Conservation (phyloP, 2,797 vertebrate genomes). For the Cirrhinus mrigala region DNA sequence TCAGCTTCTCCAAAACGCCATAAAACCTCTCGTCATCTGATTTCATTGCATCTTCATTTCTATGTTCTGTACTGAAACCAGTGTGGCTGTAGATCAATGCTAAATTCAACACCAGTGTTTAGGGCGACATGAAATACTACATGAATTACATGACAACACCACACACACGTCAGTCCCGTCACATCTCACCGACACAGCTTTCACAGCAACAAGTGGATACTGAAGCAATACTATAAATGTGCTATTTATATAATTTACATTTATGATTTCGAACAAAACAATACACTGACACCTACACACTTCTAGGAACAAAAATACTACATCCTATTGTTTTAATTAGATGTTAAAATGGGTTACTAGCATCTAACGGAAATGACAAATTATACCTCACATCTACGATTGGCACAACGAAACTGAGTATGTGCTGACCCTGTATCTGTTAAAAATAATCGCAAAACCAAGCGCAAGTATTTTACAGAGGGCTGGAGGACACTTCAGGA, state of each 20-base stretch:
- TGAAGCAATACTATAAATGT: slow-evolving; percentile 45
- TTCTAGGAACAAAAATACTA: background rate
- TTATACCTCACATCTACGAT: slow-evolving; percentile 4
- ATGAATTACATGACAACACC: background rate
- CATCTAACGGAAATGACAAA: background rate
- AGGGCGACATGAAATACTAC: background rate
- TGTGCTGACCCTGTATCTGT: slow-evolving; percentile 40
- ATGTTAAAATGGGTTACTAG: slow-evolving; percentile 6
- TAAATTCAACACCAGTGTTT: slow-evolving; percentile 14
- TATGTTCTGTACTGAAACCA: slow-evolving; percentile 3
- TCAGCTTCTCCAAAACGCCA: background rate
- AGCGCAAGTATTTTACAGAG: background rate
- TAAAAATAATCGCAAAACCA: background rate
- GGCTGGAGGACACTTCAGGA: slow-evolving; percentile 16
- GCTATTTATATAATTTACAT: slow-evolving; percentile 44
- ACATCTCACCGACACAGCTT: slow-evolving; percentile 29
- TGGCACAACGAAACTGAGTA: slow-evolving; percentile 9
- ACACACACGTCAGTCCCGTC: background rate
- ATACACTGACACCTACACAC: slow-evolving; percentile 27
- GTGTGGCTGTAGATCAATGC: background rate
- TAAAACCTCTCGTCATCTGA: background rate
- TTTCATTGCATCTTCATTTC: background rate
- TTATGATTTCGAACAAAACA: slow-evolving; percentile 16
- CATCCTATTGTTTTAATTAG: background rate
- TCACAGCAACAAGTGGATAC: slow-evolving; percentile 41